Evolutionary conservation across 92 coral and sea anemone species (phyloP).

Genomic region (Bergia sp.): DNA sequence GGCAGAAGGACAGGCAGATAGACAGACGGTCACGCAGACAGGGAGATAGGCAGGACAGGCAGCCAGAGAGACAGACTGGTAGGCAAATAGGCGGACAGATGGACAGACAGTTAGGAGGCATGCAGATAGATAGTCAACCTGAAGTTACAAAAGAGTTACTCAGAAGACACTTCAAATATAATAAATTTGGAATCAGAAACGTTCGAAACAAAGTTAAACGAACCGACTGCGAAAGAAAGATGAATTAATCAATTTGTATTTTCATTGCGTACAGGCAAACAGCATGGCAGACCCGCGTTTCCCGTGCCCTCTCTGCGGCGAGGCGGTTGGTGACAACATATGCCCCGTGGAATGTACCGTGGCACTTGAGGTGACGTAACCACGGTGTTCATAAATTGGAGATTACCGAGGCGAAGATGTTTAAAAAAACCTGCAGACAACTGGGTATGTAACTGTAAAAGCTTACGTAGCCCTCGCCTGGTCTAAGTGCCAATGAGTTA

Average conservation of each 20-base stretch:
- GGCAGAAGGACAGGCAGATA: neutral
- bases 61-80: neutral
- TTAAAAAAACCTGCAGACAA: no score
- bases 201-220: no score
- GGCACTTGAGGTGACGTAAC: constrained; percentile 80
- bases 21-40: neutral
- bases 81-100: neutral
- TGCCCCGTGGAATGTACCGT: constrained; percentile 83
- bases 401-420: neutral
- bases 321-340: constrained; percentile 72
- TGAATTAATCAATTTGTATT: neutral
- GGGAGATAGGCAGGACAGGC: neutral
- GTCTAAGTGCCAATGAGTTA: no score
- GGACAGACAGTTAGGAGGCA: neutral
- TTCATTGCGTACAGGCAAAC: constrained; percentile 71
- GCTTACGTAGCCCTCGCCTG: neutral
- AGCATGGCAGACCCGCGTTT: constrained; percentile 87
- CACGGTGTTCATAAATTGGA: neutral
- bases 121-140: neutral
- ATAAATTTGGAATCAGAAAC: neutral
- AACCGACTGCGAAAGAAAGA: neutral
- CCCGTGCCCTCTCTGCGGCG: constrained; percentile 91
- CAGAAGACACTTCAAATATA: neutral
- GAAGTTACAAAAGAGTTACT: neutral
- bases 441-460: neutral